Evolutionary conservation across 2,888 invertebrate species (phyloP), one percentile per base, ranked within the genome.

Genomic region (Bombylius major): DNA sequence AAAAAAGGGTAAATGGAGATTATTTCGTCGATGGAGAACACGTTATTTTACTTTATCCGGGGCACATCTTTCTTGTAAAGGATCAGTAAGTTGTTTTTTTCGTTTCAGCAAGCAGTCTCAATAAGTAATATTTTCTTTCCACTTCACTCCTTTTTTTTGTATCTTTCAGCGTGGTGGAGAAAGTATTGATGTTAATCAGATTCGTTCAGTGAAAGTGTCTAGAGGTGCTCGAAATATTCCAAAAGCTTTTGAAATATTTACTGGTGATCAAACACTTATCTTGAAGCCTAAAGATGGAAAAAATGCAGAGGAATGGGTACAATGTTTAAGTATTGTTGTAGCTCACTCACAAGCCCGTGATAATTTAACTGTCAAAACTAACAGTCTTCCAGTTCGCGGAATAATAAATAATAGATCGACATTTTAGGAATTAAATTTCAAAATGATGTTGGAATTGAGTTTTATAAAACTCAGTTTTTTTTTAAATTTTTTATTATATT

Each of bases 231-330:
- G 94, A 54, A 91, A 92, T 76, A 92, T 95, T 65, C 94, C 95
- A 32, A 93, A 92, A 72, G 94, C 94, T 1, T 96, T 96, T 77
- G 95, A 96, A 78, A 95, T 96, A 65, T 96, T 95, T 77, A 95
- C 95, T 0, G 87, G 87, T 54, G 91, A 94, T 74, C 91, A 91
- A 73, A 89, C 90, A 11, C 83, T 93, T 63, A 90, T 94, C 66
- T 81, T 96, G 63, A 95, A 96, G 76, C 95, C 95, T 8, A 92
- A 91, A 73, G 92, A 93, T 70, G 90, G 91, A 49, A 91, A 90
- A 75, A 89, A 94, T 72, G 94, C 93, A 1, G 94, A 95, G 75
- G 89, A 94, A 72, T 96, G 96, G 93, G 91, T 94, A 50, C 94
- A 95, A 73, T 94, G 91, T 73, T 80, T 95, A 60, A 92, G 91